These are phyloP conservation scores for Meiosimyza decipiens DNA, from an alignment of 2,888 invertebrate species.

Conservation along the genomic window DNA sequence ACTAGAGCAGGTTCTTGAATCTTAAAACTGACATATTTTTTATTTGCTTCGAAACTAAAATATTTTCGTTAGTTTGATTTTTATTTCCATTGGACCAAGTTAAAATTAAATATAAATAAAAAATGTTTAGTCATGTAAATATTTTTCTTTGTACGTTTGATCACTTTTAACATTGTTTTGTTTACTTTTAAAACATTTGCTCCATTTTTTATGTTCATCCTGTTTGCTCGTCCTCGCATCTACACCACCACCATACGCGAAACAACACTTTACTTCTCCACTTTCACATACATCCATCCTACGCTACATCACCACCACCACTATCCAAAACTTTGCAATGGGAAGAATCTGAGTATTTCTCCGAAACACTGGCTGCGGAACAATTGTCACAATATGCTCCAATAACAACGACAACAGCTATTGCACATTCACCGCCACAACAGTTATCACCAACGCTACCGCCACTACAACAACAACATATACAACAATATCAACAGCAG, in stretches of 20 bases:
- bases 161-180: neutral
- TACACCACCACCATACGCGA: neutral
- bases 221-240: neutral
- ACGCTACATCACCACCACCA: constrained; percentile 22
- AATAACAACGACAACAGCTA: constrained; percentile 53
- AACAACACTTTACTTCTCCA: constrained; percentile 5
- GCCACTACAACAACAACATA: constrained; percentile 53
- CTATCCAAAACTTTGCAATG: constrained; percentile 20
- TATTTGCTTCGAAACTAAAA: too few relatives aligned
- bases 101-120: too few relatives aligned
- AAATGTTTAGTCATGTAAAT: too few relatives aligned
- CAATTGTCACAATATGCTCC: constrained; percentile 68
- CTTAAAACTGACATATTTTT: too few relatives aligned
- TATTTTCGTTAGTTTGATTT: too few relatives aligned
- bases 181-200: too few relatives aligned
- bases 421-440: constrained; percentile 51
- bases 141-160: too few relatives aligned
- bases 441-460: constrained; percentile 48
- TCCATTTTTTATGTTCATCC: neutral
- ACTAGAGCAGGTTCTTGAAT: too few relatives aligned
- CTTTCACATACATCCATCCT: constrained; percentile 20
- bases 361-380: constrained; percentile 68
- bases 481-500: constrained; percentile 52
- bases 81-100: too few relatives aligned
- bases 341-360: constrained; percentile 68